Percentiles rank a stretch among this genome's conserved stretches.
Conservation (phyloP, 2,888 invertebrate genomes). For the Tribolium freemani region DNA sequence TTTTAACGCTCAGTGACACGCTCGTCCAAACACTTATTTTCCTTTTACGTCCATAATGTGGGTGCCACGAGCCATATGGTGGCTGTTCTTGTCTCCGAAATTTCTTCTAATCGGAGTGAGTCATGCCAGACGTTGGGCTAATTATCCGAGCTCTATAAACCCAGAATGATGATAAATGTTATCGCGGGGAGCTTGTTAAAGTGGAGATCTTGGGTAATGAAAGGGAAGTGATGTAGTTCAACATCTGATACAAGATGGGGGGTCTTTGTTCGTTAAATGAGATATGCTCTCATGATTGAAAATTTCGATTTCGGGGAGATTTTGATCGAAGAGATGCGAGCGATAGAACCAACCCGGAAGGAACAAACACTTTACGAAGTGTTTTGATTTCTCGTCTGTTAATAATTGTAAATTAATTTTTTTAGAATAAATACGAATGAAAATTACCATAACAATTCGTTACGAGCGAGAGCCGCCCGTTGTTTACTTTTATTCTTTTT, state of each 20-base stretch:
- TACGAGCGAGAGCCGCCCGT: too few relatives aligned
- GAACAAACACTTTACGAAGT: too few relatives aligned
- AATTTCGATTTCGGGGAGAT: background rate
- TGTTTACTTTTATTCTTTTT: too few relatives aligned
- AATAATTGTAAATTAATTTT: too few relatives aligned
- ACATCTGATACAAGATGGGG: conserved; percentile 34
- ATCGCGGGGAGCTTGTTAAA: conserved; percentile 20
- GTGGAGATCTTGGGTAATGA: conserved; percentile 20
- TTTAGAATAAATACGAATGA: too few relatives aligned
- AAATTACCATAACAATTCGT: too few relatives aligned
- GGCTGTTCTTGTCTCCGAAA: conserved; percentile 16
- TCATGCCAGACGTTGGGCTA: conserved; percentile 10
- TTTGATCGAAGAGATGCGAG: background rate
- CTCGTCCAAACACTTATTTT: conserved; percentile 16
- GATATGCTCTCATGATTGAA: conserved; percentile 18
- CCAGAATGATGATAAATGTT: conserved; percentile 26
- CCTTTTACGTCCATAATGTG: conserved; percentile 27
- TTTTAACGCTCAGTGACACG: background rate
- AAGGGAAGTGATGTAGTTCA: conserved; percentile 24
- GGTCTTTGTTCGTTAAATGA: conserved; percentile 27
- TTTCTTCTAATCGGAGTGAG: conserved; percentile 5
- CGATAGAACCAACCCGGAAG: background rate
- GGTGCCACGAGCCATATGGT: conserved; percentile 36
- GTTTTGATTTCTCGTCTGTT: too few relatives aligned
- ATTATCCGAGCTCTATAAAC: conserved; percentile 18